A percentile compares a stretch with the other conserved stretches of the same genome.
Evolutionary conservation across 92 coral and sea anemone species (phyloP).

Genomic region (Actinernus sp.): DNA sequence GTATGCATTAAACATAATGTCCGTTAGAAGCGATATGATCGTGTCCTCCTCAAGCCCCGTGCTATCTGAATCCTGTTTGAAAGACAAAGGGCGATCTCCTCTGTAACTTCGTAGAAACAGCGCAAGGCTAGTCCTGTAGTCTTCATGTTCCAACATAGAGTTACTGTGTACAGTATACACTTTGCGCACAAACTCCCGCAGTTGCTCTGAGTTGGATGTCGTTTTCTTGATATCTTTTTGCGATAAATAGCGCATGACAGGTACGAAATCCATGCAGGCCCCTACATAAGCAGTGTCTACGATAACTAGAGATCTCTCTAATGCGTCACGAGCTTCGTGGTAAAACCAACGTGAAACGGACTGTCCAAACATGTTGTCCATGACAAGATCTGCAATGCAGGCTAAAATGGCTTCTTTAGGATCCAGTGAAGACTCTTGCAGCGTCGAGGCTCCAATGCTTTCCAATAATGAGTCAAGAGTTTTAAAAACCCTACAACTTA

Average conservation of each 20-base stretch:
- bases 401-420: constrained; percentile 10
- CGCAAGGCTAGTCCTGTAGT: constrained; percentile 18
- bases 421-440: constrained; percentile 1
- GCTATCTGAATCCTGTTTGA: background rate
- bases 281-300: constrained; percentile 16
- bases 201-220: background rate
- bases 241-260: constrained; percentile 23
- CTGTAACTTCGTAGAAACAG: constrained; percentile 1
- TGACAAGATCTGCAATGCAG: constrained; percentile 16
- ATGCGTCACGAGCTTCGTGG: constrained; percentile 29
- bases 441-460: background rate
- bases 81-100: constrained; percentile 1
- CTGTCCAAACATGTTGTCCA: constrained; percentile 35
- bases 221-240: background rate
- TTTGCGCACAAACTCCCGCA: constrained; percentile 32
- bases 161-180: constrained; percentile 21
- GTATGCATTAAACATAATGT: constrained; percentile 27
- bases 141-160: constrained; percentile 7
- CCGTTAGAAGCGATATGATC: constrained; percentile 11
- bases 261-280: constrained; percentile 25
- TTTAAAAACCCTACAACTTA: background rate
- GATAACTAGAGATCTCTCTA: background rate
- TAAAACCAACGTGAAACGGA: constrained; percentile 23
- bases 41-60: constrained; percentile 4
- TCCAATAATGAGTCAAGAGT: constrained; percentile 4